Evolutionary conservation across 1,140 invertebrate genomes (phyloP).

Genomic region (Pissodes strobi): DNA sequence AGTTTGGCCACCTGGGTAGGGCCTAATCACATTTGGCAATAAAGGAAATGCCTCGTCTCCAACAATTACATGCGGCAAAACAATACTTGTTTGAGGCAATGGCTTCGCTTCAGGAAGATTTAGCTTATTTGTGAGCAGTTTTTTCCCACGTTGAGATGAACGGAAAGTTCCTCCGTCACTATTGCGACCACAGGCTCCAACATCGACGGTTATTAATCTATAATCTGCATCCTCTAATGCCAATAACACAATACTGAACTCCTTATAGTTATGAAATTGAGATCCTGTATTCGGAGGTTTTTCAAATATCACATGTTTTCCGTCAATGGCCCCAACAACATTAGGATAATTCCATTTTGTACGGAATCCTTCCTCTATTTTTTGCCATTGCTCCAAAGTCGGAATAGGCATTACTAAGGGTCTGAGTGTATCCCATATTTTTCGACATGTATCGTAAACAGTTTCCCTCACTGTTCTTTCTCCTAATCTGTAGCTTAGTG

Average conservation of each 20-base stretch:
- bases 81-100: conserved; percentile 20
- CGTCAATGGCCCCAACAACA: conserved; percentile 58
- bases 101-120: not conserved
- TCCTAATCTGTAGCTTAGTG: conserved; percentile 47
- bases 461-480: conserved; percentile 33
- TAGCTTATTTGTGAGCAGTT: not conserved
- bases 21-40: conserved; percentile 54
- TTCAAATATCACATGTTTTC: conserved; percentile 54
- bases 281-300: conserved; percentile 50
- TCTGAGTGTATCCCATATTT: conserved; percentile 22
- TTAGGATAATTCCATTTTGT: conserved; percentile 44
- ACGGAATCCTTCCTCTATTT: conserved; percentile 43
- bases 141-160: conserved; percentile 6
- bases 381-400: conserved; percentile 30
- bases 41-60: conserved; percentile 59
- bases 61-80: conserved; percentile 55
- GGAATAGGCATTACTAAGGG: conserved; percentile 36
- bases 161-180: conserved; percentile 50
- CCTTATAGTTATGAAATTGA: conserved; percentile 55
- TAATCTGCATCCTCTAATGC: conserved; percentile 57
- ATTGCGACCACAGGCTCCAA: conserved; percentile 54
- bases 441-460: conserved; percentile 27
- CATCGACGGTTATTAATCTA: conserved; percentile 57
- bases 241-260: conserved; percentile 56
- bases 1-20: conserved; percentile 50